Evolutionary conservation across 1,140 invertebrate genomes (phyloP).

Genomic region (Nymphalis io): DNA sequence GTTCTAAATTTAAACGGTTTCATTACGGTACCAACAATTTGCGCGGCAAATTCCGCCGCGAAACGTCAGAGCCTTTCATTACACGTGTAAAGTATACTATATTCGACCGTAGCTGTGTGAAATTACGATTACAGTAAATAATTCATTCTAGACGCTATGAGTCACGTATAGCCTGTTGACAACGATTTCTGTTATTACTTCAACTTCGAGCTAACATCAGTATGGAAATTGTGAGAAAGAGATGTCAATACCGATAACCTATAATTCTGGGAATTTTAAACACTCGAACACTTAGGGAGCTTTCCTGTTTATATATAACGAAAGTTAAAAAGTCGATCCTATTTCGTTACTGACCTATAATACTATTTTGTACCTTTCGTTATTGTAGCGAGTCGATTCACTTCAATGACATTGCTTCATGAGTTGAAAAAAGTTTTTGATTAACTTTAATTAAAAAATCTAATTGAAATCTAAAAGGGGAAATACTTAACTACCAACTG

Average conservation of each 20-base stretch:
- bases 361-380: conserved; percentile 11
- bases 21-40: conserved; percentile 36
- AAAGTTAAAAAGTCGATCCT: background rate
- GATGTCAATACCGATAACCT: no score
- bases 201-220: no score
- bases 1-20: conserved; percentile 59
- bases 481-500: no score
- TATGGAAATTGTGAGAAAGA: background rate
- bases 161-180: conserved; percentile 10
- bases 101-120: background rate
- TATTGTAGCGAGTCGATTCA: background rate
- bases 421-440: background rate
- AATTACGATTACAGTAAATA: no score
- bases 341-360: conserved; percentile 15
- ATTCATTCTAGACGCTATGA: conserved; percentile 2
- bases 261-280: background rate
- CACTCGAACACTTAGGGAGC: background rate
- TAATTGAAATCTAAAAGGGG: no score
- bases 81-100: conserved; percentile 8
- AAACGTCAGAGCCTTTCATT: background rate
- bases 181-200: no score
- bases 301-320: background rate
- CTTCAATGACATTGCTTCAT: background rate
- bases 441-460: no score
- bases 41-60: conserved; percentile 28